Evolutionary conservation across 2,888 invertebrate genomes (phyloP), one percentile per base, ranked within the genome.

Genomic region (Unio delphinus): DNA sequence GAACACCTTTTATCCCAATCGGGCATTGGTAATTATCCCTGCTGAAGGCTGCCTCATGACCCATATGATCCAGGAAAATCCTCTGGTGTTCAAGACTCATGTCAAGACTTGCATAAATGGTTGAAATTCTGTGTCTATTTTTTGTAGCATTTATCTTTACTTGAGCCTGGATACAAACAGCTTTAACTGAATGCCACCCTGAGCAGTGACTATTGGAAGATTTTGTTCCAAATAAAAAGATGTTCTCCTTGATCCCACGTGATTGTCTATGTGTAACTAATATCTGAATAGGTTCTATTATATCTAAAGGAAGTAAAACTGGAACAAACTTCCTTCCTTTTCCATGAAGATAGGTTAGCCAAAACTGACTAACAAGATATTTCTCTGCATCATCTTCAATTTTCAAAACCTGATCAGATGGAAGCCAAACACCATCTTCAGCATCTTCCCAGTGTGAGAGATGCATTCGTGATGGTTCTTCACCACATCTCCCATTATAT

Each of bases 141-240:
- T 60, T 65, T 34, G 67, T 70, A 20, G 71, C 70, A 69, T 69
- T 70, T 26, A 66, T 64, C n/a, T 67, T 64, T 23, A 75, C 60
- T 7, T 61, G 65, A 45, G 69, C 74, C 57, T 20, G 60, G 28
- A 62, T 55, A 57, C 78, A 78, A 30, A 76, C 69, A 56, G 58
- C 64, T 45, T 57, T 15, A 6, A 76, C 74, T 30, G 78, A 69
- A 69, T 79, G 74, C 73, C 74, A 75, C 20, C 72, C 76, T 58
- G 73, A 73, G 59, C 74, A 74, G 59, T 73, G 69, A 5, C 61
- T 61, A 3, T 64, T 64, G 0, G 67, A 63, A 45, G 57, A 62
- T 54, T 72, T 74, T 17, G 76, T 72, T 3, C 69, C 76, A 75
- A 75, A 80, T 15, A 78, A 26, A 66, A 75, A 76, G 5, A 28